These are phyloP conservation scores for Noctuana brunneofusca DNA, from an alignment of 2,888 invertebrate genomes.

Conservation along the genomic window DNA sequence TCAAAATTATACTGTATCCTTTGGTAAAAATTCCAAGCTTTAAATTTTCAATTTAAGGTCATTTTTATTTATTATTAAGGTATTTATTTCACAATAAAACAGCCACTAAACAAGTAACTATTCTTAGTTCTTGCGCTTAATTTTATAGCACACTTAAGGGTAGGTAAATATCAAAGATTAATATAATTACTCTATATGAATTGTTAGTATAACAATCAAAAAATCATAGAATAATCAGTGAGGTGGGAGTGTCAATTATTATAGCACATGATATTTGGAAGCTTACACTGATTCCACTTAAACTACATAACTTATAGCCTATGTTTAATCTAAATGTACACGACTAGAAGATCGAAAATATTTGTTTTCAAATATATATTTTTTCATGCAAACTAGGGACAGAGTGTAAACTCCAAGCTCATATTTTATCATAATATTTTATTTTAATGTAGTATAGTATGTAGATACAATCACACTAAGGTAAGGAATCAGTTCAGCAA, in stretches of 20 bases:
- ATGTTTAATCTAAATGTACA: constrained; percentile 52
- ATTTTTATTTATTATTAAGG: too few relatives aligned
- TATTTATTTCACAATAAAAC: neutral
- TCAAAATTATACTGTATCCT: too few relatives aligned
- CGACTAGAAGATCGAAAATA: constrained; percentile 71
- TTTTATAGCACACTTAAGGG: constrained; percentile 19
- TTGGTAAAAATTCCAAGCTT: too few relatives aligned
- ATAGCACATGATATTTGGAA: constrained; percentile 37
- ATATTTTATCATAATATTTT: constrained; percentile 40
- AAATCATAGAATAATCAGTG: constrained; percentile 37
- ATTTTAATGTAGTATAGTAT: constrained; percentile 18
- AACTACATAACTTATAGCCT: constrained; percentile 47
- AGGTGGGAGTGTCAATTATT: constrained; percentile 35
- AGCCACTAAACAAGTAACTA: neutral
- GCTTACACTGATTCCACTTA: constrained; percentile 35
- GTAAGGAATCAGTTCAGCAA: constrained; percentile 16
- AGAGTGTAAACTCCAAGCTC: constrained; percentile 63
- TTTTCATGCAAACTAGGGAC: constrained; percentile 59
- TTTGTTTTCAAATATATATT: constrained; percentile 41
- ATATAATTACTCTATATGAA: neutral
- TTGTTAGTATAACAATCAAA: constrained; percentile 34
- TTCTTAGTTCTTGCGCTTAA: neutral
- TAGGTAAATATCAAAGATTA: neutral
- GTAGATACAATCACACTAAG: constrained; percentile 23
- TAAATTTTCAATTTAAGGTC: too few relatives aligned